Evolutionary conservation across 2,797 vertebrate genomes (phyloP).

Genomic region (Notolabrus celidotus): DNA sequence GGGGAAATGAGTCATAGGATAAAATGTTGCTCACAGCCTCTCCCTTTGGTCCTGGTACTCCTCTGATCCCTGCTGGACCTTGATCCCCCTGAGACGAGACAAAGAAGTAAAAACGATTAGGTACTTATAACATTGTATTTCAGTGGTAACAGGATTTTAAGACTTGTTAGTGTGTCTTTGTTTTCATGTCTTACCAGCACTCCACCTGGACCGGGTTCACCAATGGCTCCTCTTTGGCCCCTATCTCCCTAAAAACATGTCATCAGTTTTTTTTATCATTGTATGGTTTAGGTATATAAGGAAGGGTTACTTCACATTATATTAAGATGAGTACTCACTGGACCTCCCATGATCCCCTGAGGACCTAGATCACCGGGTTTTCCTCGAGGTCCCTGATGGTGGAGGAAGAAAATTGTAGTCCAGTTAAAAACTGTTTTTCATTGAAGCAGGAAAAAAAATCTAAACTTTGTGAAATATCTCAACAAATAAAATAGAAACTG

Average conservation of each 20-base stretch:
- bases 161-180: not conserved
- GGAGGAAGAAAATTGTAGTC: too few relatives aligned
- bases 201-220: conserved; percentile 91
- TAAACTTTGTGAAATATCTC: too few relatives aligned
- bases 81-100: conserved; percentile 81
- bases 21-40: conserved; percentile 83
- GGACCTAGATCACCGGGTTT: conserved; percentile 87
- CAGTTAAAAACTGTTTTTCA: too few relatives aligned
- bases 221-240: conserved; percentile 90
- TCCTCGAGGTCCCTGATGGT: conserved; percentile 89
- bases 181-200: conserved; percentile 81
- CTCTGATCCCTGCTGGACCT: conserved; percentile 90
- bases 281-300: not conserved
- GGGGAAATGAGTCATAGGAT: not conserved
- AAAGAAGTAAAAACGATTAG: not conserved
- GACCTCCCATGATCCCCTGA: conserved; percentile 88
- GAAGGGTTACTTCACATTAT: not conserved
- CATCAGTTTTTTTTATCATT: too few relatives aligned
- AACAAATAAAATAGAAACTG: too few relatives aligned
- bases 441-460: too few relatives aligned
- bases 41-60: conserved; percentile 93
- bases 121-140: not conserved
- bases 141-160: not conserved
- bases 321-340: conserved; percentile 83
- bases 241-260: conserved; percentile 87